These are phyloP conservation scores for Anableps anableps DNA, from an alignment of 2,797 vertebrate species.

Conservation along the genomic window DNA sequence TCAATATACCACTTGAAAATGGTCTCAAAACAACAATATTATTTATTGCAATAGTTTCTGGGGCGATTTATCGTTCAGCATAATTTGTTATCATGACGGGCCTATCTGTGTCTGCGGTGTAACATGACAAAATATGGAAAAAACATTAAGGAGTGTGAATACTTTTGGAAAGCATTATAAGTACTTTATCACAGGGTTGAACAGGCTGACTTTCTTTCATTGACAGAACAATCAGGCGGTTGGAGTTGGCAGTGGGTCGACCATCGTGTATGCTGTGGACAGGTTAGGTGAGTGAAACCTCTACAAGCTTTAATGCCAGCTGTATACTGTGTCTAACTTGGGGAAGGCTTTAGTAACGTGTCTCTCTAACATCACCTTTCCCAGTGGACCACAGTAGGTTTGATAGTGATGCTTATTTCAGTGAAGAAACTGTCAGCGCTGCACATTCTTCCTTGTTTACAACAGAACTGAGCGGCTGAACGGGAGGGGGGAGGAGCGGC, in stretches of 20 bases:
- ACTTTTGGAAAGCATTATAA: neutral
- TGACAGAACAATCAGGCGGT: constrained; percentile 93
- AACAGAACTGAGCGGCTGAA: neutral
- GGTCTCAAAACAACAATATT: too few species aligned
- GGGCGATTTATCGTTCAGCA: too few species aligned
- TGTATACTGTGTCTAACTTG: too few species aligned
- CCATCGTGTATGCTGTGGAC: constrained; percentile 95
- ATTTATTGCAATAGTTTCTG: too few species aligned
- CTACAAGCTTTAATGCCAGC: neutral
- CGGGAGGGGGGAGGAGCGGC: neutral
- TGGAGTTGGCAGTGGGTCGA: constrained; percentile 97
- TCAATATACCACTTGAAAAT: too few species aligned
- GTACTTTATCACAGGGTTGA: neutral
- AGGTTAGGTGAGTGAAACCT: constrained; percentile 85
- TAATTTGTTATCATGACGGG: too few species aligned
- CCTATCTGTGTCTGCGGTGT: too few species aligned
- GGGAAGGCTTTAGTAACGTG: neutral
- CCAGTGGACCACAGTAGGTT: neutral
- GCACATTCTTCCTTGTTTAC: constrained; percentile 1
- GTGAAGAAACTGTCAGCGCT: neutral
- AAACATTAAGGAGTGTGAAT: neutral
- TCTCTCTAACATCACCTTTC: neutral
- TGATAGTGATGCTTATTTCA: neutral
- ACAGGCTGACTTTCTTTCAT: neutral
- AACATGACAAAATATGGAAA: neutral